These are phyloP conservation scores for Xiphorhynchus elegans DNA, from an alignment of 2,113 vertebrate species.

Conservation along the genomic window DNA sequence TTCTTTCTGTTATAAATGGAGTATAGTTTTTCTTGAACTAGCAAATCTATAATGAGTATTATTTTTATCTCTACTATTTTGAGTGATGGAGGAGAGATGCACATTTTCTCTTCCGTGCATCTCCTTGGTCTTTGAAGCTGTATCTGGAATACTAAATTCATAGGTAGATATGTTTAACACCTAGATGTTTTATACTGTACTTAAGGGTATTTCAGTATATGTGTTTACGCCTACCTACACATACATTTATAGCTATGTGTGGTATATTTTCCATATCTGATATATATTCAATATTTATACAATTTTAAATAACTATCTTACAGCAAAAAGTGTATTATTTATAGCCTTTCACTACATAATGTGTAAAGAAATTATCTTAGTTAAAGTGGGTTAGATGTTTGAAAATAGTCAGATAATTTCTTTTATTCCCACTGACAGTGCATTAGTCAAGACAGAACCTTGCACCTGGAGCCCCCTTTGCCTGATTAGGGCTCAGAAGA, in stretches of 20 bases:
- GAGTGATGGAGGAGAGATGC: slow-evolving; percentile 26
- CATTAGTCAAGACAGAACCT: neutral
- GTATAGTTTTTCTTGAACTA: neutral
- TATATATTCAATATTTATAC: neutral
- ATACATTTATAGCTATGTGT: neutral
- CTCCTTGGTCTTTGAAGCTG: slow-evolving; percentile 1
- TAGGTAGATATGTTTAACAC: neutral
- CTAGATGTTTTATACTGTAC: neutral
- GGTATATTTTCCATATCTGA: neutral
- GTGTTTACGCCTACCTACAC: neutral
- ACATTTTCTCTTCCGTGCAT: slow-evolving; percentile 24
- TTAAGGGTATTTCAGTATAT: neutral
- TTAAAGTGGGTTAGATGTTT: neutral
- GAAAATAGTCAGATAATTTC: neutral
- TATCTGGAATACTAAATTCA: neutral
- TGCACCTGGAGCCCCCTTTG: neutral
- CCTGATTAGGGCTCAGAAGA: neutral
- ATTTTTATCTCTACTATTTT: neutral
- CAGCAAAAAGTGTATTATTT: neutral
- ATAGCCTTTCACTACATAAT: neutral
- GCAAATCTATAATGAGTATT: neutral
- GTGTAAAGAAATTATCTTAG: neutral
- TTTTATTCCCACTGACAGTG: neutral
- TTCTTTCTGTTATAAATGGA: neutral
- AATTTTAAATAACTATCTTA: neutral